Base-by-base conservation (phyloP, 2,888 invertebrate species). In the Epinotia bilunana region DNA sequence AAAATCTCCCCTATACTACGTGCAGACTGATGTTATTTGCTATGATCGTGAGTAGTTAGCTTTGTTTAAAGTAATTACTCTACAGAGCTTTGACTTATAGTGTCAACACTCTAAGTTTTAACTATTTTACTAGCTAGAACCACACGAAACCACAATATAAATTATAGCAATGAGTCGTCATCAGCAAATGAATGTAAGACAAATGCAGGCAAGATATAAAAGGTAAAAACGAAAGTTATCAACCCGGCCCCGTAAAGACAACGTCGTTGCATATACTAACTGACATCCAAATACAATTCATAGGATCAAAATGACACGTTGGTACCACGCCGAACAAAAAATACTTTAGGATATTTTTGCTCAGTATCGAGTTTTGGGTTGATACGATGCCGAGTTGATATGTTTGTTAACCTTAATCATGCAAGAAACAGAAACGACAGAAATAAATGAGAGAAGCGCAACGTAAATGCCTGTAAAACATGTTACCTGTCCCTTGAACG, bases 401-500 rank as follows among this genome's bases (percentile, higher is more conserved):
- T n/a, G 53, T 53, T 13, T 49, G n/a, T 13, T 53, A 53, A n/a
- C 13, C 49, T 53, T 1, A 18, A 9, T 7, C 71, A 71, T 71
- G 71, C 73, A 63, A 4, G 33, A 57, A 33, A 18, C n/a, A 62
- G 33, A 39, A 64, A 73, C 77, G 67, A 75, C 71, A 70, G 73
- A 77, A 39, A 71, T 74, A 57, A 80, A 82, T 79, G 80, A 79
- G 79, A 77, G 77, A 79, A 76, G 78, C 79, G 73, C 81, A 79
- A 79, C 77, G 72, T 77, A 80, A 77, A 80, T 67, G 63, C 74
- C 72, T 69, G 62, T 72, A 78, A 79, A 78, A 73, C 76, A 81
- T 79, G 78, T 87, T 90, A 94, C 94, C 94, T 94, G 83, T 93
- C 92, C 84, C 89, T 89, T 77, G 94, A 89, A 88, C 93, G 93